A percentile compares a stretch with the other conserved stretches of the same genome.
These are phyloP conservation scores for Silurus asotus DNA, from an alignment of 2,113 vertebrate species.

Conservation along the genomic window DNA sequence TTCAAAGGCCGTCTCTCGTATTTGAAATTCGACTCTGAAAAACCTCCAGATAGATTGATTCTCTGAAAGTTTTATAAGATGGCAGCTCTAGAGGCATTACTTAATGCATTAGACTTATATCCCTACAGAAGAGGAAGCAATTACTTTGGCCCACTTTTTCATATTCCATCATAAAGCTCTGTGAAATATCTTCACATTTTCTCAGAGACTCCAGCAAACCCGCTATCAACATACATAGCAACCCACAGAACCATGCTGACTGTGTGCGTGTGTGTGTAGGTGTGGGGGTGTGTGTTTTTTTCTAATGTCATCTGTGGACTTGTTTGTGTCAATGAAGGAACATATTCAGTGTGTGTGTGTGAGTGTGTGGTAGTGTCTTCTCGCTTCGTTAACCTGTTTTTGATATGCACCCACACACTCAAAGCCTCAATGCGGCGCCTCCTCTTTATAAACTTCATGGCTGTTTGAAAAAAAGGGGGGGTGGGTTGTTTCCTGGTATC, in stretches of 20 bases:
- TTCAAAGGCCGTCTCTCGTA: slow-evolving; percentile 4
- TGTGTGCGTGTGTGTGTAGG: not conserved
- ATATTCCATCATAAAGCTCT: slow-evolving; percentile 35
- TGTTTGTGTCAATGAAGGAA: slow-evolving; percentile 22
- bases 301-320: not conserved
- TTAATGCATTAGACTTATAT: slow-evolving; percentile 44
- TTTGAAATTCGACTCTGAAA: slow-evolving; percentile 26
- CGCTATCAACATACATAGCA: not conserved
- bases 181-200: slow-evolving; percentile 52
- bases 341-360: not conserved
- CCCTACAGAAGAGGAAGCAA: slow-evolving; percentile 33
- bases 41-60: slow-evolving; percentile 36
- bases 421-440: not conserved
- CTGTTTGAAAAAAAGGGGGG: not conserved
- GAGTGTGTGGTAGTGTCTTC: slow-evolving; percentile 14
- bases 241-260: not conserved
- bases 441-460: slow-evolving; percentile 1
- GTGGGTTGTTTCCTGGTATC: not conserved
- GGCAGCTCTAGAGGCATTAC: slow-evolving; percentile 20
- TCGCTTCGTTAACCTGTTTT: slow-evolving; percentile 33
- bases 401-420: slow-evolving; percentile 42
- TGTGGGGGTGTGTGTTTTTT: not conserved
- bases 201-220: not conserved
- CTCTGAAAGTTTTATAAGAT: slow-evolving; percentile 40
- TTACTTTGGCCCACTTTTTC: slow-evolving; percentile 39